Evolutionary conservation across 2,797 vertebrate species (phyloP), one percentile per base, ranked within the genome.

Genomic region (Liparis tanakae): DNA sequence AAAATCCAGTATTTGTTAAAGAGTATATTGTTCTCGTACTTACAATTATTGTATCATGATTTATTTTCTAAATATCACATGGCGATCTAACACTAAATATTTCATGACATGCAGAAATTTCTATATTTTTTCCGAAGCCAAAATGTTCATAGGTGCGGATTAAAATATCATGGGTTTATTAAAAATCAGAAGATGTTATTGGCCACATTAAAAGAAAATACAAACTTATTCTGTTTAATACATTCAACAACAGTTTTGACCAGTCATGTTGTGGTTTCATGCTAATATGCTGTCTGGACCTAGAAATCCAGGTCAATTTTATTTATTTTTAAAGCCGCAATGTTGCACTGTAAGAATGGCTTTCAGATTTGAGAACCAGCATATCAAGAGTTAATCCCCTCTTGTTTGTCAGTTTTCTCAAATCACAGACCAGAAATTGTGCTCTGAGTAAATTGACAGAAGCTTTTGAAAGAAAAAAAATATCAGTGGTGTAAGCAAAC

Each of bases 401-500:
- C 20, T 22, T 61, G 53, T 69, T 50, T 56, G 39, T 39, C 56
- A 43, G 43, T 70, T 85, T 82, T 81, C 60, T 82, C 61, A 73
- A 74, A 86, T 85, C 69, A 79, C 70, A 78, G 18, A 70, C 20
- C 67, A 77, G 66, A 71, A 68, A 73, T 78, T 51, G 33, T 72
- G 60, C 70, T 81, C 46, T 53, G 84, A 81, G 54, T 54, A 81
- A 83, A 85, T 59, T 76, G 78, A 77, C 73, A 64, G 30, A 60
- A 56, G 59, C 57, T 72, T 72, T 81, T 65, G n/a, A 53, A 62
- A 39, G 30, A 46, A 18, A 51, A 60, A 83, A 65, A 60, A 60
- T 74, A 34, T 74, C 76, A 76, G 72, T 41, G 33, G 57, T 64
- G 37, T 53, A 72, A 65, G 50, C 25, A 81, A 69, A 73, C 57